Conservation (phyloP, 2,113 vertebrate genomes). For the Hucho hucho region DNA sequence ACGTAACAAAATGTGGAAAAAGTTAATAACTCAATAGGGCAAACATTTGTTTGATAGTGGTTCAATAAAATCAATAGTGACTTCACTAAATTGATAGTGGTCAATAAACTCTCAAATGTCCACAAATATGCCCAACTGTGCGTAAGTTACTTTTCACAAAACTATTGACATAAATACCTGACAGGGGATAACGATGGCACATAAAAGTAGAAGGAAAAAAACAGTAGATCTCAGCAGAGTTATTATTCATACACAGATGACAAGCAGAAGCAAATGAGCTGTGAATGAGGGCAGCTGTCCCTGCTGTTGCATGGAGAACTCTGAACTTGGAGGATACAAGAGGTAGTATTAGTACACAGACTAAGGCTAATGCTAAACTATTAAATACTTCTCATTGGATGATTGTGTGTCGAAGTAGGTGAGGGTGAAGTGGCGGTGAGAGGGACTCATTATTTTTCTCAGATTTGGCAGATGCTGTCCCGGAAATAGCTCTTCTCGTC, state of each 20-base stretch:
- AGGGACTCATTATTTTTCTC: background rate
- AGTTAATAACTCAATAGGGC: no score
- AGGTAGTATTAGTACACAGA: slow-evolving; percentile 1
- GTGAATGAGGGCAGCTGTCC: slow-evolving; percentile 25
- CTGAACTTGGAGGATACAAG: slow-evolving; percentile 6
- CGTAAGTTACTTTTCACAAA: background rate
- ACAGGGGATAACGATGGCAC: slow-evolving; percentile 12
- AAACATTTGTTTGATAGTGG: no score
- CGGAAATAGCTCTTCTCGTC: background rate
- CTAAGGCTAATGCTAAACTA: slow-evolving; percentile 16
- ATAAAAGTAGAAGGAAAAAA: slow-evolving; percentile 16
- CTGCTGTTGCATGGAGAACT: slow-evolving; percentile 11
- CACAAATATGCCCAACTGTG: background rate
- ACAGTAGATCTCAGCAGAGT: slow-evolving; percentile 3
- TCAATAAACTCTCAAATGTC: no score
- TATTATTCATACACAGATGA: slow-evolving; percentile 32
- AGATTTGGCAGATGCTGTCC: background rate
- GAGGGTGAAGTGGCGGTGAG: no score
- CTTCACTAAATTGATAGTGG: no score
- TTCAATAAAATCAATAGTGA: no score
- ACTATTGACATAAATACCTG: background rate
- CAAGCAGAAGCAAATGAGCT: slow-evolving; percentile 34
- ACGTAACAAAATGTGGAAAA: no score
- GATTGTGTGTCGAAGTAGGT: background rate
- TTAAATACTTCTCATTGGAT: background rate